phyloP scores from a whole-genome alignment of 2,113 vertebrate genomes.

The Melierax canorus region DNA sequence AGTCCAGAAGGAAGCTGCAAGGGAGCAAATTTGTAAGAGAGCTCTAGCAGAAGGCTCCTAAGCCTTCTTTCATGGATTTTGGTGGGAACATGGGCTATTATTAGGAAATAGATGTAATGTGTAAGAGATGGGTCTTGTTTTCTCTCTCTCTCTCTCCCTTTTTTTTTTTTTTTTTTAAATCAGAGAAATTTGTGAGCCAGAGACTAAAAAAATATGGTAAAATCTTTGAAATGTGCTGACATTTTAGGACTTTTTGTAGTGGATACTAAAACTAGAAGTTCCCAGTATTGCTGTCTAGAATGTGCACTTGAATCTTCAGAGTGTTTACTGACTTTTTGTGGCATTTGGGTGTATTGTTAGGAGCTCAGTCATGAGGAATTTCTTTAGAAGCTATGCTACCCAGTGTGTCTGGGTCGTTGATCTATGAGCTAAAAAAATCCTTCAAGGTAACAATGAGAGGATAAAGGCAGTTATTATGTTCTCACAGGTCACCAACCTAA shows the following conservation, averaged over 20 bases:
- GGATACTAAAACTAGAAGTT: neutral
- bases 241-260: neutral
- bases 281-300: neutral
- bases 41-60: neutral
- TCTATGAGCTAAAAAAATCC: neutral
- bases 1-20: neutral
- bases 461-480: neutral
- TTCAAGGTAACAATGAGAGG: neutral
- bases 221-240: neutral
- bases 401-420: neutral
- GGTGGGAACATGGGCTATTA: neutral
- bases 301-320: neutral
- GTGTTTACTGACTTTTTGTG: slow-evolving; percentile 25
- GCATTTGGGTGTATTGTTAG: slow-evolving; percentile 22
- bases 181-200: neutral
- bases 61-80: neutral
- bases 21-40: neutral
- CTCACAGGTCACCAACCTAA: neutral
- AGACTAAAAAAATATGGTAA: neutral
- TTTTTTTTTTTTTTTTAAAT: neutral
- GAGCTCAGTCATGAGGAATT: neutral
- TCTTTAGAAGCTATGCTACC: slow-evolving; percentile 10
- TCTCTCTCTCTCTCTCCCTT: neutral
- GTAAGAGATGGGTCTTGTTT: neutral
- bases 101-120: neutral